phyloP scores from a whole-genome alignment of 2,888 invertebrate species.

The Drosophila longiperda region DNA sequence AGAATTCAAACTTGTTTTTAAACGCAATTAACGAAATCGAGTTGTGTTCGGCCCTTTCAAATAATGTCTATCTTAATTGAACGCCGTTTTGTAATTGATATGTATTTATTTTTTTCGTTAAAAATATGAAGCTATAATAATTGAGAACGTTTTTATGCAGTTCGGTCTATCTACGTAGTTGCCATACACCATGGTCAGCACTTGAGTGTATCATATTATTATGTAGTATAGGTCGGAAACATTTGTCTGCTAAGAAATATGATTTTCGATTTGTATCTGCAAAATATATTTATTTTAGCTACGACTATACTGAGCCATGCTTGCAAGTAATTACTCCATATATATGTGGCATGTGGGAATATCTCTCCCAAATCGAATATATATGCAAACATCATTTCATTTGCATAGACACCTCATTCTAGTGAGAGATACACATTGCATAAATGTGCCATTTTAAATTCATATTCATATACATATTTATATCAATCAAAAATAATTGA shows the following conservation, averaged over 20 bases:
- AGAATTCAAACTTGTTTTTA: background rate
- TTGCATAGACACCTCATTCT: background rate
- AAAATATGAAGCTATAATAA: too few species aligned
- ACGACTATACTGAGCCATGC: too few species aligned
- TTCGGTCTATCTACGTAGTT: too few species aligned
- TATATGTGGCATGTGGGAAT: background rate
- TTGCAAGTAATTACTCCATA: background rate
- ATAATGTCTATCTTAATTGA: background rate
- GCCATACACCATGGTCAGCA: too few species aligned
- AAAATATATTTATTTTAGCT: background rate
- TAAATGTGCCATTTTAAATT: background rate
- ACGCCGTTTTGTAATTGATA: background rate
- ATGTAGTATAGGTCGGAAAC: background rate
- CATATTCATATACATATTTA: background rate
- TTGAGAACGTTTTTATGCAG: too few species aligned
- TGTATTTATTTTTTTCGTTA: too few species aligned
- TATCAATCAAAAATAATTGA: constrained; percentile 43
- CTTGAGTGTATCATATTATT: background rate
- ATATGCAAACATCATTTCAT: background rate
- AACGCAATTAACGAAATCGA: background rate
- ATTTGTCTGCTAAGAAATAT: background rate
- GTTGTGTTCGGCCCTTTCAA: background rate
- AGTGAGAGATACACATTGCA: background rate
- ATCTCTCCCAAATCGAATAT: background rate
- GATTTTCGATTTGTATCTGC: too few species aligned